A percentile compares a stretch with the other conserved stretches of the same genome.
Conservation (phyloP, 2,888 invertebrate genomes). For the Serrognathus titanus region DNA sequence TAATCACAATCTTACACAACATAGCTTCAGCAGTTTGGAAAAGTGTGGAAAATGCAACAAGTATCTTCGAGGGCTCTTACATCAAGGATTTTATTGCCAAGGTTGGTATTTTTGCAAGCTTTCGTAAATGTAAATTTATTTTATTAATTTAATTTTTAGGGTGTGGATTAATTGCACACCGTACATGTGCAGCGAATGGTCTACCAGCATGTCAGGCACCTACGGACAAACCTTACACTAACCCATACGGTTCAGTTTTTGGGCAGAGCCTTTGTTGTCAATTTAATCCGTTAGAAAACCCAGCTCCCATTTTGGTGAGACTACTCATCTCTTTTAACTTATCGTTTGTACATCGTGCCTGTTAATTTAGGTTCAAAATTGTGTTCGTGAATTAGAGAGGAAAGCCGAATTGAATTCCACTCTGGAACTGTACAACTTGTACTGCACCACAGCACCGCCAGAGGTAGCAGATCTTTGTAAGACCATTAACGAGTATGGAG, state of each 20-base stretch:
- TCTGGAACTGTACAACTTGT: constrained; percentile 65
- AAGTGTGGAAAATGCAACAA: constrained; percentile 71
- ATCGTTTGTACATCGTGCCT: constrained; percentile 38
- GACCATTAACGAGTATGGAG: constrained; percentile 48
- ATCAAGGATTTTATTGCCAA: constrained; percentile 70
- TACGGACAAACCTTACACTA: constrained; percentile 30
- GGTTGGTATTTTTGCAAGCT: too few relatives aligned
- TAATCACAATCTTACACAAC: constrained; percentile 55
- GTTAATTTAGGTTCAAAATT: constrained; percentile 28
- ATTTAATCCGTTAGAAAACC: constrained; percentile 54
- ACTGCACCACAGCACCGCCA: constrained; percentile 59
- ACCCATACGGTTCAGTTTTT: constrained; percentile 52
- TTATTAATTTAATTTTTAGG: constrained; percentile 43
- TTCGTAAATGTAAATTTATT: too few relatives aligned
- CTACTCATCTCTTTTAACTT: background rate
- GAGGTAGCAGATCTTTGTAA: constrained; percentile 59
- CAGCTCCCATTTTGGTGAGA: constrained; percentile 58
- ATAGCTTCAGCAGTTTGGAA: constrained; percentile 65
- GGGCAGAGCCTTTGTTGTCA: constrained; percentile 62
- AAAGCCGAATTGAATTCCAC: constrained; percentile 50
- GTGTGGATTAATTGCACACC: constrained; percentile 68
- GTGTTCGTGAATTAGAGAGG: constrained; percentile 60
- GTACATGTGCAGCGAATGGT: constrained; percentile 65
- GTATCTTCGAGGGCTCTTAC: constrained; percentile 64
- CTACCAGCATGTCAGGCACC: constrained; percentile 56